Evolutionary conservation across 2,888 invertebrate species (phyloP), one percentile per base, ranked within the genome.

Genomic region (Carterocephalus palaemon): DNA sequence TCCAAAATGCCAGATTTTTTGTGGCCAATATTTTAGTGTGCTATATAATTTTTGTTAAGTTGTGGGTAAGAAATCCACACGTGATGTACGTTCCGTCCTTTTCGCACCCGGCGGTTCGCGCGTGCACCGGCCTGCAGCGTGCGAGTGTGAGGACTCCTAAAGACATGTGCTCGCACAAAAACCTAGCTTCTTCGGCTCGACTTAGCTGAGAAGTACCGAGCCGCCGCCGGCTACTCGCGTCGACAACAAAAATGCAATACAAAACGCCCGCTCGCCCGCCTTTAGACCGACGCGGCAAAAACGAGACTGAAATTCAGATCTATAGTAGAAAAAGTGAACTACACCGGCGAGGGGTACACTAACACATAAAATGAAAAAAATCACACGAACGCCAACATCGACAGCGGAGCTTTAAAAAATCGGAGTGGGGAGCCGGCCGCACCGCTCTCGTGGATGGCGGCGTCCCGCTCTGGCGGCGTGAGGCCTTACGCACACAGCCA

Each of bases 291-390:
- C 87, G 84, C 87, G 87, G 86, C 86, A 87, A 87, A 87, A 87
- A 85, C 86, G 77, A 85, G 84, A 88, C 88, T 87, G 87, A 87
- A 85, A 74, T 84, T 85, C 85, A 84, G 85, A 86, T 87, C 87
- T 86, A 87, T 87, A 87, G 87, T 88, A 88, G 86, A 88, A 88
- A 88, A 88, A 88, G 86, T 82, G 80, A 85, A 86, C 86, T 84
- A 85, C 85, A 82, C 83, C 78, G 79, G 78, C 83, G 85, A 83
- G 85, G 86, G 86, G 82, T 83, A 86, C 86, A 86, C 86, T 76
- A 82, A 84, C 84, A 86, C 85, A 86, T 84, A 77, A 86, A 84
- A 84, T 82, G 87, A 80, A 86, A 86, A 85, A 86, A 86, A 85
- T 82, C 77, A 79, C 83, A 85, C 80, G 67, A 69, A 83, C 81